These are phyloP conservation scores for Cynopterus brachyotis DNA, from an alignment of 2,113 vertebrate genomes.

Conservation along the genomic window DNA sequence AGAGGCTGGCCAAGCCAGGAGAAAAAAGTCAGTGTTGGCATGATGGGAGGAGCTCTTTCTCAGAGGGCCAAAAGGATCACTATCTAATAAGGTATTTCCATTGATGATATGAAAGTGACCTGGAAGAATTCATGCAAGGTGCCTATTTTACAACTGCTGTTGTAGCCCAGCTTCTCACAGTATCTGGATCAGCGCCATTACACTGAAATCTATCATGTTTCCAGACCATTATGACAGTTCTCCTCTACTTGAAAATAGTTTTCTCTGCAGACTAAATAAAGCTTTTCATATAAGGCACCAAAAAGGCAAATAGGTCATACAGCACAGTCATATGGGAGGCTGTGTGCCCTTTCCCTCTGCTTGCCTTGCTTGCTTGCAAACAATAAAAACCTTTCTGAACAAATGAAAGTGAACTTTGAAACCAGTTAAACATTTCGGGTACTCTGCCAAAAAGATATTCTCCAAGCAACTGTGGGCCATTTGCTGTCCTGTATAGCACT, in stretches of 20 bases:
- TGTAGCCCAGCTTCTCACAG: background rate
- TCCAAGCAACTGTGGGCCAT: background rate
- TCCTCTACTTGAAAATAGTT: conserved; percentile 13
- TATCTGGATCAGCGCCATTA: background rate
- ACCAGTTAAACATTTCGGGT: background rate
- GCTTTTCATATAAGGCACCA: conserved; percentile 30
- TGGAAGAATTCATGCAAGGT: background rate
- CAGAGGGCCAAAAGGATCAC: background rate
- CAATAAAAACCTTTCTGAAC: conserved; percentile 22
- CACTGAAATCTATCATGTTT: conserved; percentile 37
- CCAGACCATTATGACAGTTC: background rate
- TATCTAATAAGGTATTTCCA: background rate
- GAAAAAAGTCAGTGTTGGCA: background rate
- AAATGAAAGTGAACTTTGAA: conserved; percentile 58
- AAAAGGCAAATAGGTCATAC: conserved; percentile 34
- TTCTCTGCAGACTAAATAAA: conserved; percentile 55
- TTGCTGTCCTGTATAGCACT: background rate
- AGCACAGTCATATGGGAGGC: background rate
- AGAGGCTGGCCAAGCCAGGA: background rate
- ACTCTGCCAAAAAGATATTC: background rate
- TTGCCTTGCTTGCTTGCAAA: conserved; percentile 10
- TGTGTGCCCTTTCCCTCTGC: background rate
- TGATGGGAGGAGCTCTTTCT: background rate
- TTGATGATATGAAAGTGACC: background rate
- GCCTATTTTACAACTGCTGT: background rate